Evolutionary conservation across 2,113 vertebrate genomes (phyloP).

Genomic region (Thamnophis sirtalis): DNA sequence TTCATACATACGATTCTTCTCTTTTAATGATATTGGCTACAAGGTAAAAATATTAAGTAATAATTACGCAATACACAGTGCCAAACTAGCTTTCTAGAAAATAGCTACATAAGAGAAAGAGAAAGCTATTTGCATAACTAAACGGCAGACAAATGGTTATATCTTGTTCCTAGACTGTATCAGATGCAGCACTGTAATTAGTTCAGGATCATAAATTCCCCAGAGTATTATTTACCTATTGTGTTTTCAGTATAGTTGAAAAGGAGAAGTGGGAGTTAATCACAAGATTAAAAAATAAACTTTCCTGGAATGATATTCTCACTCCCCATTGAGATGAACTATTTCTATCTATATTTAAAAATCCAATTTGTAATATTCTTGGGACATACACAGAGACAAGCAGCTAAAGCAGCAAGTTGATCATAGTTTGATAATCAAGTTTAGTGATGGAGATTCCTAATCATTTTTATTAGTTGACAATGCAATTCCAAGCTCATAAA

Average conservation of each 20-base stretch:
- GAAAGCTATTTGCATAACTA: neutral
- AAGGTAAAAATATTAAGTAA: slow-evolving; percentile 20
- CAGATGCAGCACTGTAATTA: slow-evolving; percentile 12
- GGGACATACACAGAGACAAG: neutral
- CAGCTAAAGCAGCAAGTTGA: neutral
- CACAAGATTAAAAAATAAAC: neutral
- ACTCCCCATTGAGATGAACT: neutral
- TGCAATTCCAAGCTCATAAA: neutral
- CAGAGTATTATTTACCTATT: neutral
- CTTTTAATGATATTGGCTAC: slow-evolving; percentile 1
- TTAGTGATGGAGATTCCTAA: neutral
- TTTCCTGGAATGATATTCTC: neutral
- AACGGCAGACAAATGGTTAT: slow-evolving; percentile 20
- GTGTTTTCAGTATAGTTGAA: slow-evolving; percentile 9
- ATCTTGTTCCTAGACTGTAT: neutral
- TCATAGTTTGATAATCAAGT: neutral
- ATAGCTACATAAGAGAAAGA: neutral
- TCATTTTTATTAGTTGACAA: neutral
- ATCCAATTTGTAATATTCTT: neutral
- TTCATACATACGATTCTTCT: neutral
- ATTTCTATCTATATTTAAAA: neutral
- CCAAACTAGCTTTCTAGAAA: slow-evolving; percentile 29
- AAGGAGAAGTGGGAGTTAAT: neutral
- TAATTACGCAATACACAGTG: slow-evolving; percentile 32
- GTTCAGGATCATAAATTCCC: neutral